Evolutionary conservation across 2,797 vertebrate genomes (phyloP).

Genomic region (Brachyalestes nurse): DNA sequence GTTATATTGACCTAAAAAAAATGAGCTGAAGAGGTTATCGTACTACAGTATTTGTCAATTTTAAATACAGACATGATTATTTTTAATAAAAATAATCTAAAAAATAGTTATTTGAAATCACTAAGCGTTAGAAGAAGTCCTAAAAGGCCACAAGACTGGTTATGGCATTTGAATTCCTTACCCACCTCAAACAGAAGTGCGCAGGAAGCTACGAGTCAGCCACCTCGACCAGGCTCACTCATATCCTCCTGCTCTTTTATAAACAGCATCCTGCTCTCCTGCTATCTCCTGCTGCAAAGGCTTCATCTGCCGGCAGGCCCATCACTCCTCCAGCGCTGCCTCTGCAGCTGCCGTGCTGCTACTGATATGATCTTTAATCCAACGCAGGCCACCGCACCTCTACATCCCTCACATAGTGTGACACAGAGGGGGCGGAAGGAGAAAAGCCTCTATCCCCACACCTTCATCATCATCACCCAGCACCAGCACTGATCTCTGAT

Average conservation of each 20-base stretch:
- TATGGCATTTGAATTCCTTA: not conserved
- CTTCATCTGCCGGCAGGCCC: slow-evolving; percentile 62
- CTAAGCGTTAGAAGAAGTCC: too few relatives aligned
- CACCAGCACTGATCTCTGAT: slow-evolving; percentile 36
- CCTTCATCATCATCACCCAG: slow-evolving; percentile 56
- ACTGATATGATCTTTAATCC: slow-evolving; percentile 79
- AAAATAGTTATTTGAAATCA: too few relatives aligned
- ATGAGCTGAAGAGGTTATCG: too few relatives aligned
- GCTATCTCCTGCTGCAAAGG: slow-evolving; percentile 56
- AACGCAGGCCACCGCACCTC: slow-evolving; percentile 61
- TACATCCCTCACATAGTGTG: slow-evolving; percentile 64
- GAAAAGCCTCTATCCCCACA: slow-evolving; percentile 65
- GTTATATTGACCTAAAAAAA: too few relatives aligned
- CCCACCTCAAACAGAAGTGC: not conserved
- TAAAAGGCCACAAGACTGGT: too few relatives aligned
- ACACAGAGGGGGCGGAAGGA: slow-evolving; percentile 58
- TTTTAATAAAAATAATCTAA: too few relatives aligned
- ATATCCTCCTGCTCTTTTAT: slow-evolving; percentile 55
- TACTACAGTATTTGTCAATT: too few relatives aligned
- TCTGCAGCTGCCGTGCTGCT: slow-evolving; percentile 36
- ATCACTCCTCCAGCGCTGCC: slow-evolving; percentile 53
- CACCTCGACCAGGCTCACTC: slow-evolving; percentile 53
- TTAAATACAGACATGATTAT: too few relatives aligned
- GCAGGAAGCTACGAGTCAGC: slow-evolving; percentile 36
- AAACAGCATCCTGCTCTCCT: slow-evolving; percentile 50